These are phyloP conservation scores for Diacarnus erythraeanus DNA, from an alignment of 37 sponge, comb jelly and placozoan species.

Conservation along the genomic window DNA sequence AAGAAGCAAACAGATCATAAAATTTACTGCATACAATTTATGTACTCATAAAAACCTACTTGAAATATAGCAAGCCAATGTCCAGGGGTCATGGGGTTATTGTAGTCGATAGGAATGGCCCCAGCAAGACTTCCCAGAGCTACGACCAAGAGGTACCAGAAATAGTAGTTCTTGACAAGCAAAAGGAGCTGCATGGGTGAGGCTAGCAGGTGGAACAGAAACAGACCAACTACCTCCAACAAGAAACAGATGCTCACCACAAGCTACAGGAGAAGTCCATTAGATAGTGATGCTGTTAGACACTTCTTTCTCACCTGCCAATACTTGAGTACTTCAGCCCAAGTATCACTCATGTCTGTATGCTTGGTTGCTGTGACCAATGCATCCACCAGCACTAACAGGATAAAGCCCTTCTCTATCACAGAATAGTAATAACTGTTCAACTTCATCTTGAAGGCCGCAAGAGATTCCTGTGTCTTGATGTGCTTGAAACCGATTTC, in stretches of 20 bases:
- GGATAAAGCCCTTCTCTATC: slow-evolving; percentile 47
- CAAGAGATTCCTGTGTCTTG: slow-evolving; percentile 20
- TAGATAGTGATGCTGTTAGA: too few species aligned
- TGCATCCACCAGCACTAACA: slow-evolving; percentile 67
- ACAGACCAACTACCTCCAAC: slow-evolving; percentile 10
- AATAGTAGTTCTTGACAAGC: neutral
- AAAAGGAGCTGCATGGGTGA: neutral
- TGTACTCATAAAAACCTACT: neutral
- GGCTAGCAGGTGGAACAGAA: slow-evolving; percentile 4
- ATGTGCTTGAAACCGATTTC: slow-evolving; percentile 29
- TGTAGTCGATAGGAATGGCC: neutral
- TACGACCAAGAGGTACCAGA: slow-evolving; percentile 6
- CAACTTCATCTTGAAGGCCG: neutral
- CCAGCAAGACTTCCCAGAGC: neutral
- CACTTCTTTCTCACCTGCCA: too few species aligned
- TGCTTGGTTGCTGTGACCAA: slow-evolving; percentile 37
- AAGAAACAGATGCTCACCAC: slow-evolving; percentile 6
- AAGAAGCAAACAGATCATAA: neutral
- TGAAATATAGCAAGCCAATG: slow-evolving; percentile 12
- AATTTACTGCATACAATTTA: neutral
- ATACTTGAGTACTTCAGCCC: neutral
- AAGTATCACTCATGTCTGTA: neutral
- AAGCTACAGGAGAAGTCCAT: too few species aligned
- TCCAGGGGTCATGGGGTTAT: neutral
- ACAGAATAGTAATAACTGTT: slow-evolving; percentile 1